These are phyloP conservation scores for Conomelus anceps DNA, from an alignment of 2,888 invertebrate genomes.

Conservation along the genomic window DNA sequence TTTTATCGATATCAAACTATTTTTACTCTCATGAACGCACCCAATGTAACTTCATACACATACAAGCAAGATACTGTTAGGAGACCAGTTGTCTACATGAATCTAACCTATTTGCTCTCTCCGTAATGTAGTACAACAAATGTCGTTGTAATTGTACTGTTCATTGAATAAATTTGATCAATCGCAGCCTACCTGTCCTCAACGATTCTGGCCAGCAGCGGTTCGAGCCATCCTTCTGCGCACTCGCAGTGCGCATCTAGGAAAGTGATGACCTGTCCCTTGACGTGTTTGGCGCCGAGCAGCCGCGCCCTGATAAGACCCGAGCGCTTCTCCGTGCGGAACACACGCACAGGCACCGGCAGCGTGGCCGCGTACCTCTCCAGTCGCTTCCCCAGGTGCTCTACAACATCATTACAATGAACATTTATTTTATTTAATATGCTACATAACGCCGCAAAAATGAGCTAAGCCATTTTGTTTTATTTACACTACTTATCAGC, in stretches of 20 bases:
- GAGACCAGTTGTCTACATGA: too few relatives aligned
- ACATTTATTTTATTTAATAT: background rate
- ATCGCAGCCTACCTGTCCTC: constrained; percentile 56
- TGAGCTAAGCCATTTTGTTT: too few relatives aligned
- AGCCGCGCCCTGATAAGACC: constrained; percentile 93
- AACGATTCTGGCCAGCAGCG: constrained; percentile 83
- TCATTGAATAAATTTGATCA: background rate
- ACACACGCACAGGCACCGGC: constrained; percentile 78
- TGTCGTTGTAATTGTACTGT: background rate
- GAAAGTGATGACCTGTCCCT: constrained; percentile 90
- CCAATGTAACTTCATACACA: too few relatives aligned
- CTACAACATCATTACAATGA: constrained; percentile 46
- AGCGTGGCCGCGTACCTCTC: constrained; percentile 83
- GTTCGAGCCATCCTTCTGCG: constrained; percentile 98
- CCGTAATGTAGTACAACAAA: too few relatives aligned
- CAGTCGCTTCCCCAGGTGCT: constrained; percentile 78
- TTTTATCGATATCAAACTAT: too few relatives aligned
- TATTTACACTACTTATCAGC: too few relatives aligned
- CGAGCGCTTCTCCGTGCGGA: constrained; percentile 86
- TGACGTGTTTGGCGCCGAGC: constrained; percentile 86
- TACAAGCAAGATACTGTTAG: too few relatives aligned
- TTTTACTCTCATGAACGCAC: too few relatives aligned
- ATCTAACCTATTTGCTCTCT: too few relatives aligned
- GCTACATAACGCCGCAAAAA: too few relatives aligned
- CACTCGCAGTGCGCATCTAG: constrained; percentile 98